phyloP scores from a whole-genome alignment of 2,113 vertebrate genomes.

The Cephalophus harveyi region DNA sequence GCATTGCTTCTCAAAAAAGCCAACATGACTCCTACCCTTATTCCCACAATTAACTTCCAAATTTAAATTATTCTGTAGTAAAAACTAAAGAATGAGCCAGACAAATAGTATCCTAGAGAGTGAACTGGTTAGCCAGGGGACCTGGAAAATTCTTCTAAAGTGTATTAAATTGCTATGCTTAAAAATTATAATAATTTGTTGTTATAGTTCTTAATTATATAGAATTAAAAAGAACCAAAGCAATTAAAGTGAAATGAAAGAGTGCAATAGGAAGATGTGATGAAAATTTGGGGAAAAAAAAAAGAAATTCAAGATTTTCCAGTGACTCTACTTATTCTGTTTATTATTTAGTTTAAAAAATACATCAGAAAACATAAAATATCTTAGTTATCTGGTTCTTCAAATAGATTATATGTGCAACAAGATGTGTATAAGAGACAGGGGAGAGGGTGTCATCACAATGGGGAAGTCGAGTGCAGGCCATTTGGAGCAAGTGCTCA shows the following conservation, averaged over 20 bases:
- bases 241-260: not conserved
- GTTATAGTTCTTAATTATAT: not conserved
- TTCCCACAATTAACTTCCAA: conserved; percentile 41
- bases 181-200: not conserved
- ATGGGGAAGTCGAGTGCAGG: not conserved
- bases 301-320: not conserved
- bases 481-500: not conserved
- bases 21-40: not conserved
- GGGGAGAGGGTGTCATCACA: not conserved
- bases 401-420: not conserved
- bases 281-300: not conserved
- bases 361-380: not conserved
- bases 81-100: conserved; percentile 20
- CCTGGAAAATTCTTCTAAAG: not conserved
- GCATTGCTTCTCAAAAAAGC: not conserved
- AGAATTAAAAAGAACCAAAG: not conserved
- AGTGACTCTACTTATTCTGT: not conserved
- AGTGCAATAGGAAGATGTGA: not conserved
- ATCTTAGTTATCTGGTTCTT: not conserved
- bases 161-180: not conserved
- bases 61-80: conserved; percentile 10
- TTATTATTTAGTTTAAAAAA: not conserved
- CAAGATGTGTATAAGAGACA: no score
- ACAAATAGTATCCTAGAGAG: not conserved
- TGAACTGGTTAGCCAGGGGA: not conserved